Conservation (phyloP, 2,797 vertebrate species). For the Anguilla obscura region DNA sequence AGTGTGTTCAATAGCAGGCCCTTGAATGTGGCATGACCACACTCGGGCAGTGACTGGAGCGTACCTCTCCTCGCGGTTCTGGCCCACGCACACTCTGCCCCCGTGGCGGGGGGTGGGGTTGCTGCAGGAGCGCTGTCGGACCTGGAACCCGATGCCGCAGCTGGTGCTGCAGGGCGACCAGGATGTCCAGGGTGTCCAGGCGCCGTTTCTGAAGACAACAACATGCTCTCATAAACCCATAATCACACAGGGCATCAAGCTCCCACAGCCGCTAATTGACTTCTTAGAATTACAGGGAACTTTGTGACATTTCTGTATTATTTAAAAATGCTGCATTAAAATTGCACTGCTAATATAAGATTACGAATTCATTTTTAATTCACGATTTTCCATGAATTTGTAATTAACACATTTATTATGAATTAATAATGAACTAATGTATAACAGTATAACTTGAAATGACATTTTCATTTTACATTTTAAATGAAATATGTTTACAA, state of each 20-base stretch:
- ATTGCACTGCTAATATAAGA: neutral
- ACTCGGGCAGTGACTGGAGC: neutral
- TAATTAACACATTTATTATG: neutral
- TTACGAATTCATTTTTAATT: neutral
- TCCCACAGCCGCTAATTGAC: neutral
- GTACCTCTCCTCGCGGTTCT: conserved; percentile 94
- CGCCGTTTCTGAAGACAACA: conserved; percentile 83
- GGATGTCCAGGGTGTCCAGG: conserved; percentile 94
- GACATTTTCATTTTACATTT: neutral
- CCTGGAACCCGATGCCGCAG: conserved; percentile 96
- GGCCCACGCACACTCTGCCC: conserved; percentile 92
- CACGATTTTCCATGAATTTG: neutral
- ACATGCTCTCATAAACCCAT: conserved; percentile 26
- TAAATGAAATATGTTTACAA: neutral
- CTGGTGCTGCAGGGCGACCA: conserved; percentile 97
- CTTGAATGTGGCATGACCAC: neutral
- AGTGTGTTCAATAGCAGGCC: neutral
- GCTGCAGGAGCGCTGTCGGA: conserved; percentile 94
- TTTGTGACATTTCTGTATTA: neutral
- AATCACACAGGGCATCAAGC: neutral
- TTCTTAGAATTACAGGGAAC: neutral
- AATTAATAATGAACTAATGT: neutral
- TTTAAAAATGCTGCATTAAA: neutral
- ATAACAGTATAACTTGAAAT: neutral
- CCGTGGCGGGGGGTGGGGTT: conserved; percentile 93